These are phyloP conservation scores for Poecilobothrus nobilitatus DNA, from an alignment of 2,888 invertebrate genomes.

Conservation along the genomic window DNA sequence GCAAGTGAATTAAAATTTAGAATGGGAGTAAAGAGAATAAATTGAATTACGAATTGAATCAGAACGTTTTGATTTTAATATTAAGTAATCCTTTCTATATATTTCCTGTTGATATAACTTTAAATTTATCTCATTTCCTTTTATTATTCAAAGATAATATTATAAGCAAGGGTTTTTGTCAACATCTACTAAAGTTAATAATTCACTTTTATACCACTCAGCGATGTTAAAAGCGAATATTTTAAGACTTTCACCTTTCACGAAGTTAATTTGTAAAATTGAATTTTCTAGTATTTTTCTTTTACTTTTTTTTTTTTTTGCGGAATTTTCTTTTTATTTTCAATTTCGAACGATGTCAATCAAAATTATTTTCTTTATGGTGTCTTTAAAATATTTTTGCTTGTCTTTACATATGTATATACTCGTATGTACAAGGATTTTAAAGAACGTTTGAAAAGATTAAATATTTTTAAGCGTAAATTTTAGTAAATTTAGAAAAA, in stretches of 20 bases:
- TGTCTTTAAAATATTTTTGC: too few species aligned
- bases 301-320: neutral
- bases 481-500: too few species aligned
- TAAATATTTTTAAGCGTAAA: too few species aligned
- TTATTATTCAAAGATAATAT: too few species aligned
- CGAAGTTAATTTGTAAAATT: neutral
- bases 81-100: neutral
- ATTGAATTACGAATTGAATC: neutral
- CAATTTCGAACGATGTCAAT: neutral
- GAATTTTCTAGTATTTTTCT: neutral
- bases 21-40: neutral
- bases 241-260: conserved; percentile 1
- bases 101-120: neutral
- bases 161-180: too few species aligned
- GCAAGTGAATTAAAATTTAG: neutral
- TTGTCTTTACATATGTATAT: too few species aligned
- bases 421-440: neutral
- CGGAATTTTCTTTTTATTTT: neutral
- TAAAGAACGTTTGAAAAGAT: too few species aligned
- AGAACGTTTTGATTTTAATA: neutral
- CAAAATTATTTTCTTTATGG: neutral
- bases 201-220: too few species aligned
- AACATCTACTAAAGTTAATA: too few species aligned
- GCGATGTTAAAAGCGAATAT: neutral
- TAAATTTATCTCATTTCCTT: too few species aligned